These are phyloP conservation scores for Laticauda colubrina DNA, from an alignment of 2,113 vertebrate genomes.

Conservation along the genomic window DNA sequence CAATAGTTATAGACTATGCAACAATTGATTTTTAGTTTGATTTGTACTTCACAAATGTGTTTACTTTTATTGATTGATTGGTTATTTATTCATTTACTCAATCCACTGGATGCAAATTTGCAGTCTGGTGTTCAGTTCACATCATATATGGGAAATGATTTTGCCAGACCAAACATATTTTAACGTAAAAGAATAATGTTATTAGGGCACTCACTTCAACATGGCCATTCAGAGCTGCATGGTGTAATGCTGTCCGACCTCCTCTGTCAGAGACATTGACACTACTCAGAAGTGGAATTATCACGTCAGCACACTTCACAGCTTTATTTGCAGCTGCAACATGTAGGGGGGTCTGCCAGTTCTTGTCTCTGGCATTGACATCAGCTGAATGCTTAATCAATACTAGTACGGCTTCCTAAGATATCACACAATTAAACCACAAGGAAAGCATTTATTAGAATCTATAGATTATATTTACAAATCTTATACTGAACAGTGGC, in stretches of 20 bases:
- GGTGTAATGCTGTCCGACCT: constrained; percentile 90
- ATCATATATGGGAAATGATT: not conserved
- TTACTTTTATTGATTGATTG: not conserved
- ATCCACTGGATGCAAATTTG: not conserved
- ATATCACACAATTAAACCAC: not conserved
- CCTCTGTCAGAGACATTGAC: constrained; percentile 95
- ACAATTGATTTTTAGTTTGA: not conserved
- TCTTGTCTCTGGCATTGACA: constrained; percentile 96
- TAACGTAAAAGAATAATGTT: not conserved
- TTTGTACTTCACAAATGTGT: not conserved
- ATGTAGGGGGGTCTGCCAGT: constrained; percentile 96
- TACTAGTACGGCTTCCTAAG: constrained; percentile 89
- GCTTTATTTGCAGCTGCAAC: constrained; percentile 92
- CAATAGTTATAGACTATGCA: not conserved
- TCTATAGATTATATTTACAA: not conserved
- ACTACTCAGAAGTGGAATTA: constrained; percentile 90
- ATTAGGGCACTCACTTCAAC: constrained; percentile 75
- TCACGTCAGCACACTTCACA: constrained; percentile 86
- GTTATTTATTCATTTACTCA: not conserved
- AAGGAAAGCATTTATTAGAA: accelerated
- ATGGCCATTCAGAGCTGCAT: constrained; percentile 94
- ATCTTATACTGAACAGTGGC: not conserved
- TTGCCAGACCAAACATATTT: not conserved
- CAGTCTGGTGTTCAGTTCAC: not conserved
- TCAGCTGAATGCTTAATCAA: constrained; percentile 94